Evolutionary conservation across 2,888 invertebrate genomes (phyloP), one percentile per base, ranked within the genome.

Genomic region (Hedychridium roseum): DNA sequence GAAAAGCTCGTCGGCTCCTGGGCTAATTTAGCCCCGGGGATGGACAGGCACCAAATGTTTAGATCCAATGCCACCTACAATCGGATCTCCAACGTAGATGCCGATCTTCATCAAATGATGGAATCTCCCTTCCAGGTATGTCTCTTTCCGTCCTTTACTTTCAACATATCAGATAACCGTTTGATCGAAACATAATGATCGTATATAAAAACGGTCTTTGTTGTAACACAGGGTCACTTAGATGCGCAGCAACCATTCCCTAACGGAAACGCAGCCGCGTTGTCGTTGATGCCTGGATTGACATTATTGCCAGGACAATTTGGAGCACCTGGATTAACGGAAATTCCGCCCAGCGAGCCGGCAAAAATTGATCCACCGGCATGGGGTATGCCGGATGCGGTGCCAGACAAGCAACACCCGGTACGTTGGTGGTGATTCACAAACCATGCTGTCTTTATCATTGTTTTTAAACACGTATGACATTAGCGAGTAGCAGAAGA

Each of bases 51-150:
- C 51, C 78, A 74, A 42, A 66, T 78, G 63, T 77, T 71, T 59
- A 65, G 76, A 34, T 68, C 77, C 1, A 73, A 73, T 45, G 60
- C 74, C 21, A 54, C 72, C 12, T 73, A 72, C 50, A 74, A 73
- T 58, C 71, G 76, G 50, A 70, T 76, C 42, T 56, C 71, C 6
- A 70, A 71, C 36, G 71, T 71, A 6, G 74, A 78, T 6, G 79
- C 82, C 30, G 82, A 83, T 51, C 63, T 82, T 44, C 77, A 80
- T 38, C 80, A 81, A 46, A 76, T 80, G 64, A 79, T 81, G 68
- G 82, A 83, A 63, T 77, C 80, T 47, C 68, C 73, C 36, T 81
- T 80, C 66, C 78, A 79, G 76, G 82, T 82, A 53, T 14, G 17
- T 15, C 9, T 43, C n/a, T 34, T 34, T 23, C n/a, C n/a, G n/a